Conservation (phyloP, 2,113 vertebrate species). For the Pteropus alecto region DNA sequence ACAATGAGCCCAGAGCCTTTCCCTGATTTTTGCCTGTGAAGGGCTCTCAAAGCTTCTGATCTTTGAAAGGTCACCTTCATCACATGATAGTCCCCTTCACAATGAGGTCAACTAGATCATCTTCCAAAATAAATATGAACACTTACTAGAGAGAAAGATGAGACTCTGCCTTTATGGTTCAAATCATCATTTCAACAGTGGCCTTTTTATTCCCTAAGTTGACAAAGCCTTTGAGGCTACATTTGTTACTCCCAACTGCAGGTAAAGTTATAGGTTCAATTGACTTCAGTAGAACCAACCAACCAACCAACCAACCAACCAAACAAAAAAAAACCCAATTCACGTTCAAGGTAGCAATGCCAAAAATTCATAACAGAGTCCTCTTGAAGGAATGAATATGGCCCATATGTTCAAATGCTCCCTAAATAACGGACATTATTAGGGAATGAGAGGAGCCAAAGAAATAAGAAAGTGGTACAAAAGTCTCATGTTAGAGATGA, state of each 20-base stretch:
- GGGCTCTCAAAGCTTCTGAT: neutral
- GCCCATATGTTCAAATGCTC: neutral
- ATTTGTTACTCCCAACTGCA: neutral
- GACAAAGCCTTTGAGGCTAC: neutral
- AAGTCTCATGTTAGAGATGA: neutral
- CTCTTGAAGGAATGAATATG: neutral
- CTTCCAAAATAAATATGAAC: neutral
- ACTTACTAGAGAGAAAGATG: neutral
- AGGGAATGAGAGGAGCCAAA: neutral
- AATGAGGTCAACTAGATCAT: neutral
- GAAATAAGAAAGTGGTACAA: neutral
- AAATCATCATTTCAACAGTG: neutral
- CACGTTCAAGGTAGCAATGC: no score
- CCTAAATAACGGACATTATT: neutral
- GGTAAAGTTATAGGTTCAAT: neutral
- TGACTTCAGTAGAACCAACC: neutral
- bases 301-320: neutral
- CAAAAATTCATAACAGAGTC: no score
- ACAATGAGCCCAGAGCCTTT: fast-evolving
- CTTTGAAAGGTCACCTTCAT: neutral
- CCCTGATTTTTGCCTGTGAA: neutral
- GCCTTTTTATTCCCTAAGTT: neutral
- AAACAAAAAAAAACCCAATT: neutral
- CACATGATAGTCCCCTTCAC: neutral
- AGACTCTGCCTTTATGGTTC: neutral